phyloP scores from a whole-genome alignment of 1,140 invertebrate species.

The Musca vetustissima region DNA sequence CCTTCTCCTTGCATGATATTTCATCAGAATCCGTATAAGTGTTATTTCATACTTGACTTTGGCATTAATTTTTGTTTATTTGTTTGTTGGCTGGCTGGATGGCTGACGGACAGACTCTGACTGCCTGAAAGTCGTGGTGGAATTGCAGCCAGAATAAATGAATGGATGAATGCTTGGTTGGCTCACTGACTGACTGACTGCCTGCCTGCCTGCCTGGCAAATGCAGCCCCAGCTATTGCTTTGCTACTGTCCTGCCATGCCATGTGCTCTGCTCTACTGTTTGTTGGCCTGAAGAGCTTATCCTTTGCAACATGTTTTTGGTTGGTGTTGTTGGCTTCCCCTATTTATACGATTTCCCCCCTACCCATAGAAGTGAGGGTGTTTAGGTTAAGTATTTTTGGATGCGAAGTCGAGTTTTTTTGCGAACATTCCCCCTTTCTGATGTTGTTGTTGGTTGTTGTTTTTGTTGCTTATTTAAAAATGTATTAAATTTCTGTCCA shows the following conservation, averaged over 20 bases:
- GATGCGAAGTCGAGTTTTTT: no score
- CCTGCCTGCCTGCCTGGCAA: no score
- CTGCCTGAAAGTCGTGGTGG: no score
- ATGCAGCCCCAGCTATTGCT: no score
- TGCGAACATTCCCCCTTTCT: not conserved
- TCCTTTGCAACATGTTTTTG: no score
- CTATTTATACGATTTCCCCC: not conserved
- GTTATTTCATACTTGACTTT: conserved; percentile 8
- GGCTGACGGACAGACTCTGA: no score
- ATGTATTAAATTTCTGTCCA: conserved; percentile 12
- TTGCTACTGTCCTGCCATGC: no score
- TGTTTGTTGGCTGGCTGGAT: not conserved
- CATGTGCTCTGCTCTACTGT: no score
- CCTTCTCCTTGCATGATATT: not conserved
- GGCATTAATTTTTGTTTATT: conserved; percentile 3
- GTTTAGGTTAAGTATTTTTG: conserved; percentile 6
- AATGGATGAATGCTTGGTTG: no score
- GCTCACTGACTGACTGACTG: no score
- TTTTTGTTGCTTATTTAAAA: not conserved
- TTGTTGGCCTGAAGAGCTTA: no score
- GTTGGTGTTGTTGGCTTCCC: not conserved
- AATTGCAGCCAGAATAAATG: no score
- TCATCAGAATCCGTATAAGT: not conserved
- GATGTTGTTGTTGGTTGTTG: not conserved
- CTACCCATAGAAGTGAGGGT: not conserved